These are phyloP conservation scores for Pilophorus perplexus DNA, from an alignment of 2,888 invertebrate species.

Conservation along the genomic window DNA sequence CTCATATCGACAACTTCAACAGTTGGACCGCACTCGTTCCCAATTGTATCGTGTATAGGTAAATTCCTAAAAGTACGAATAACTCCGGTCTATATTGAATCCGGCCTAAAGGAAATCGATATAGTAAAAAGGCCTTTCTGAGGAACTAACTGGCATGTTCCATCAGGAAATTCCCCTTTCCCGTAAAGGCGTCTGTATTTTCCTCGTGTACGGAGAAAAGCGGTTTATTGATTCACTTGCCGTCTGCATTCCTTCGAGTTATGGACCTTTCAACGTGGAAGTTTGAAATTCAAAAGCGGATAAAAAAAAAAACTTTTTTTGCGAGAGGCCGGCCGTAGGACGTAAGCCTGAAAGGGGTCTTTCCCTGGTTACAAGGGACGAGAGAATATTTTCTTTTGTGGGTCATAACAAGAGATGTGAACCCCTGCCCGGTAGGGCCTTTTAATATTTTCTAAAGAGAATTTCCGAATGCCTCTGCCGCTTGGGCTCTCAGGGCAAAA, in stretches of 20 bases:
- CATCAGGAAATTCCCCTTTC: too few species aligned
- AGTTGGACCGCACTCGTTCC: too few species aligned
- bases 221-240: constrained; percentile 15
- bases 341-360: constrained; percentile 1
- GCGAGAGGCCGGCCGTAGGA: neutral
- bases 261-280: constrained; percentile 22
- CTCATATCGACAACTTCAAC: too few species aligned
- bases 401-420: constrained; percentile 22
- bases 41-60: too few species aligned
- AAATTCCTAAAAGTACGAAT: too few species aligned
- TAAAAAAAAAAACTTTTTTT: neutral
- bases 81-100: too few species aligned
- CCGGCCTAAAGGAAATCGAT: too few species aligned
- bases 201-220: too few species aligned
- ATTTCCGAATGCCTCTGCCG: constrained; percentile 11
- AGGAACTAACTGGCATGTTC: too few species aligned
- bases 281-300: constrained; percentile 19
- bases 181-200: too few species aligned
- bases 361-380: constrained; percentile 13
- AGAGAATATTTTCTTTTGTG: constrained; percentile 27
- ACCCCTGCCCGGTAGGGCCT: constrained; percentile 1
- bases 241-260: constrained; percentile 23
- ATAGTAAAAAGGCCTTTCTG: too few species aligned
- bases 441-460: constrained; percentile 22
- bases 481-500: too few species aligned